Base-by-base conservation (phyloP, 2,888 invertebrate species). In the Hirudinaria manillensis region DNA sequence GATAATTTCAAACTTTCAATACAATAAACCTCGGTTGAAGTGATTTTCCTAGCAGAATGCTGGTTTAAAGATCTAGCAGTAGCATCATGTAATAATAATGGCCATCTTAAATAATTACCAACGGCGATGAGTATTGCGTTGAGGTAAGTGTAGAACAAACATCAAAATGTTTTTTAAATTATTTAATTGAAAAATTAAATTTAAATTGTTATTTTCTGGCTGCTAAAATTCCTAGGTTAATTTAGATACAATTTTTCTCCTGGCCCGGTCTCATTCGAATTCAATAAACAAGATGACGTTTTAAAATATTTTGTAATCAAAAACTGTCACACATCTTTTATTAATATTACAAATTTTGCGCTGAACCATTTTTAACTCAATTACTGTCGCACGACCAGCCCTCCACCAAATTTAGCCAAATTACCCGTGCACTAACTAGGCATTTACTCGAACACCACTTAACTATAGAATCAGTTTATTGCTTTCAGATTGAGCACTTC, bases 31-130 rank as follows among this genome's bases (percentile, higher is more conserved):
- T 27, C 24, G 24, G 29, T 24, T 24, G 24, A 61, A 27, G 1
- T 27, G 29, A 61, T 61, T 27, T 27, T 24, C 24, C 61, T 27
- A 29, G 29, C 61, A 61, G 61, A 61, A 61, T 10, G 24, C 61
- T 27, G 61, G 24, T 24, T 27, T 61, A 61, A 29, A 61, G 61
- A 61, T 61, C 61, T 29, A 61, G 61, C 61, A 24, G 61, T 61
- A 2, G 61, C 61, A 24, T 61, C 61, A 61, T 61, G 13, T 29
- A 61, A 61, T 61, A 61, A 61, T 61, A 61, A 61, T 29, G 29
- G 61, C 61, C 61, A 61, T 61, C 29, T 61, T 61, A 29, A 61
- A 27, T 27, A 61, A 27, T 61, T 27, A 61, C 61, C 29, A 61
- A 27, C 61, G 61, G 61, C 24, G 61, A 61, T 61, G 61, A 61